Percentiles rank a stretch among this genome's conserved stretches.
phyloP scores from a whole-genome alignment of 64 coral and sea anemone species.

The Stichodactyla mertensii region DNA sequence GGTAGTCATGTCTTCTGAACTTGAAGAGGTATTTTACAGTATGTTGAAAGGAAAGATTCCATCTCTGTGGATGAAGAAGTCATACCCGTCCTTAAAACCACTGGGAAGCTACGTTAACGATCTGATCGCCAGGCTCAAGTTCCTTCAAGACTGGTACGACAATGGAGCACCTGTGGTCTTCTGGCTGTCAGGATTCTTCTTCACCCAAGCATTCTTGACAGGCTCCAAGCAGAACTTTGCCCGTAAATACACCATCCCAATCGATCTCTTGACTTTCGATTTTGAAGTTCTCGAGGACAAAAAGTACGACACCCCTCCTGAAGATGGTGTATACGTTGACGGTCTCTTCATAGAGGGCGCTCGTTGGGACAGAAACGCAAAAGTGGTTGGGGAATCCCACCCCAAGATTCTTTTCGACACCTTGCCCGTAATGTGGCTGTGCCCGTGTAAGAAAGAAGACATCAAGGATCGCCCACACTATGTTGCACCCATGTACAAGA shows the following conservation, averaged over 20 bases:
- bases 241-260: slow-evolving; percentile 96
- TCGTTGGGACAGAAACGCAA: slow-evolving; percentile 75
- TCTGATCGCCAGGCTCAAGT: slow-evolving; percentile 86
- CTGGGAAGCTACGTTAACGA: slow-evolving; percentile 97
- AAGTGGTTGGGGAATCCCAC: slow-evolving; percentile 79
- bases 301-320: slow-evolving; percentile 77
- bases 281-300: slow-evolving; percentile 90
- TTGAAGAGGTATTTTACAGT: slow-evolving; percentile 86
- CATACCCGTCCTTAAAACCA: slow-evolving; percentile 93
- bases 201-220: slow-evolving; percentile 96
- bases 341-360: slow-evolving; percentile 95
- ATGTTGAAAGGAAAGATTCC: slow-evolving; percentile 93
- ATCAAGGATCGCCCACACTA: slow-evolving; percentile 77
- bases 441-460: slow-evolving; percentile 93
- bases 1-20: slow-evolving; percentile 96
- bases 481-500: slow-evolving; percentile 92
- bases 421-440: slow-evolving; percentile 93
- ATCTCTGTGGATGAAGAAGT: slow-evolving; percentile 97
- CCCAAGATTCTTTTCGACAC: slow-evolving; percentile 79
- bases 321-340: slow-evolving; percentile 89
- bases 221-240: slow-evolving; percentile 98
- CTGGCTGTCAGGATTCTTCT: slow-evolving; percentile 97
- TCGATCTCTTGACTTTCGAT: slow-evolving; percentile 87
- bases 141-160: slow-evolving; percentile 97
- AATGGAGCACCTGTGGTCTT: slow-evolving; percentile 80